phyloP scores from a whole-genome alignment of 2,888 invertebrate species.

The Apeira syringaria region DNA sequence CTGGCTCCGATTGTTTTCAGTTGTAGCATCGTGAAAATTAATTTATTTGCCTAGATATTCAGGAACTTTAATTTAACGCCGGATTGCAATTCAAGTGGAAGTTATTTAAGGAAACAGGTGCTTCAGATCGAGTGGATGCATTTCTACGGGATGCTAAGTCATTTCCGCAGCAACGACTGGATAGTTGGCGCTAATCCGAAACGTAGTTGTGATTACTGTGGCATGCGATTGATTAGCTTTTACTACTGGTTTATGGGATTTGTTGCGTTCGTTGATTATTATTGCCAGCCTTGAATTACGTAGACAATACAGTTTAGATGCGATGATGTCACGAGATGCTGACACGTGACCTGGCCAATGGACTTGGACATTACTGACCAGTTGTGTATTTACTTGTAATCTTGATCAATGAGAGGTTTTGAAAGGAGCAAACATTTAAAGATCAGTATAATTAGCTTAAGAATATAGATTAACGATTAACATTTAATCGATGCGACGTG shows the following conservation, averaged over 20 bases:
- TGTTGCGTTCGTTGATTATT: slow-evolving; percentile 39
- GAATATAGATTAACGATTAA: too few relatives aligned
- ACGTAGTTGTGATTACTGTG: slow-evolving; percentile 16
- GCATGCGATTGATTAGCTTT: slow-evolving; percentile 39
- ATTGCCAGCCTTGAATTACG: slow-evolving; percentile 39
- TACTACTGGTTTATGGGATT: slow-evolving; percentile 35
- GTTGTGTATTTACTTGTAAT: too few relatives aligned
- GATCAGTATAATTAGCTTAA: too few relatives aligned
- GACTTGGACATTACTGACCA: too few relatives aligned
- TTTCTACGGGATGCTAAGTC: slow-evolving; percentile 10
- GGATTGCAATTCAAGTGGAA: slow-evolving; percentile 22
- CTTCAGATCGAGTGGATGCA: slow-evolving; percentile 17
- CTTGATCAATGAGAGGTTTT: too few relatives aligned
- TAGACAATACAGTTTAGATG: slow-evolving; percentile 33
- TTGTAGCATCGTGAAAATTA: slow-evolving; percentile 9
- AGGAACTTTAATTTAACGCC: slow-evolving; percentile 28
- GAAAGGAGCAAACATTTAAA: too few relatives aligned
- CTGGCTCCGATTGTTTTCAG: slow-evolving; percentile 9
- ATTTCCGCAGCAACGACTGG: slow-evolving; percentile 18
- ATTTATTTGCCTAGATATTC: slow-evolving; percentile 17
- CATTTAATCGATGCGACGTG: too few relatives aligned
- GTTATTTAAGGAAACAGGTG: slow-evolving; percentile 30
- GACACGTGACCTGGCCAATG: slow-evolving; percentile 39
- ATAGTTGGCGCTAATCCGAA: slow-evolving; percentile 3
- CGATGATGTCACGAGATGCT: slow-evolving; percentile 46